phyloP scores from a whole-genome alignment of 2,113 vertebrate species.

The Coptodon rendalli region DNA sequence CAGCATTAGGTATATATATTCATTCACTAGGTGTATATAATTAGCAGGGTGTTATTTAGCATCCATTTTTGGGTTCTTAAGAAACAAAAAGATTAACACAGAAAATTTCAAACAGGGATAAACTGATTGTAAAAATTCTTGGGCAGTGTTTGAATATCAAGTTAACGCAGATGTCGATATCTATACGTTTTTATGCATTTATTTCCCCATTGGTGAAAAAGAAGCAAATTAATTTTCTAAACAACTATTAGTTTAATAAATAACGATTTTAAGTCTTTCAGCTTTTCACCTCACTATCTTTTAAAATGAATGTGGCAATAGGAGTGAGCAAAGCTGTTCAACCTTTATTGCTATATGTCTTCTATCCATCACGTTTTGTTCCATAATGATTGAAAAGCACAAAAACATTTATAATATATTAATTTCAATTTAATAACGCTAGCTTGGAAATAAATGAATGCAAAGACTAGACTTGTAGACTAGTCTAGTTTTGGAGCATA shows the following conservation, averaged over 20 bases:
- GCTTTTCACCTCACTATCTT: background rate
- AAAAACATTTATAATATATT: background rate
- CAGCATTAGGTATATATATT: background rate
- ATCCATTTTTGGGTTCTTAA: background rate
- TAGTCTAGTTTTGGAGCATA: background rate
- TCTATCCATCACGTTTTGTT: background rate
- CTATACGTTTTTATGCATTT: background rate
- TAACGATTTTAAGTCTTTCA: background rate
- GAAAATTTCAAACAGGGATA: background rate
- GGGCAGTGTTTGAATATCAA: background rate
- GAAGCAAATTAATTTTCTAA: background rate
- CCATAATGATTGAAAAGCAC: background rate
- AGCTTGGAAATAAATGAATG: background rate
- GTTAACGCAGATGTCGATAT: background rate
- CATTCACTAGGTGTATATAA: background rate
- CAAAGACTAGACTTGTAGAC: background rate
- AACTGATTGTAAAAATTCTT: background rate
- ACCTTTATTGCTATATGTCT: background rate
- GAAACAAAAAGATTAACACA: background rate
- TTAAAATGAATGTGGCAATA: background rate
- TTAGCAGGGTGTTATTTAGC: background rate
- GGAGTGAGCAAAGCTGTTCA: background rate
- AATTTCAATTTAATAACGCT: background rate
- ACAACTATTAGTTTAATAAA: background rate
- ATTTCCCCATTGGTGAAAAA: background rate